Percentiles rank a stretch among this genome's conserved stretches.
These are phyloP conservation scores for Apocrypta bakeri DNA, from an alignment of 1,140 invertebrate species.

Conservation along the genomic window DNA sequence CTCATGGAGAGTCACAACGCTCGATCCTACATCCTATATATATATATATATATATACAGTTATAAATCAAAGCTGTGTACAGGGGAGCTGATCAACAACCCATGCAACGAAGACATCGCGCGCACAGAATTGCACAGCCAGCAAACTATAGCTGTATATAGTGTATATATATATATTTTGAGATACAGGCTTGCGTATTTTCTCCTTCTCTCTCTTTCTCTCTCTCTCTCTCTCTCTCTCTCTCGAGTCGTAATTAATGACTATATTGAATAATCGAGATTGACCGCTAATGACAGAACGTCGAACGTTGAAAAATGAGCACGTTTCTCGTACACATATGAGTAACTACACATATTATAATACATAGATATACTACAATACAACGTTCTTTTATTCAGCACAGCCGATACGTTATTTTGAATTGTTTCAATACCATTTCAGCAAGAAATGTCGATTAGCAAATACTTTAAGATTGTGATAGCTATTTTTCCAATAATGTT, in stretches of 20 bases:
- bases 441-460: too few species aligned
- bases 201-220: background rate
- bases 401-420: too few species aligned
- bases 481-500: too few species aligned
- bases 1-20: too few species aligned
- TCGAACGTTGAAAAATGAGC: conserved; percentile 18
- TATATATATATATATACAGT: background rate
- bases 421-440: too few species aligned
- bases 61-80: conserved; percentile 27
- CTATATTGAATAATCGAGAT: conserved; percentile 29
- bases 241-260: conserved; percentile 29
- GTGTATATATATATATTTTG: too few species aligned
- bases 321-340: too few species aligned
- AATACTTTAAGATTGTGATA: too few species aligned
- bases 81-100: conserved; percentile 8
- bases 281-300: background rate
- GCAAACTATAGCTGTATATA: background rate
- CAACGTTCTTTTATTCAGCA: too few species aligned
- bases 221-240: background rate
- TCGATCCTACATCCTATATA: too few species aligned
- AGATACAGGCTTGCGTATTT: background rate
- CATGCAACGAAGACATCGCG: background rate
- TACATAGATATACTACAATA: too few species aligned
- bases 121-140: background rate
- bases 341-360: too few species aligned